Evolutionary conservation across 2,113 vertebrate species (phyloP).

Genomic region (Nycticryphes semicollaris): DNA sequence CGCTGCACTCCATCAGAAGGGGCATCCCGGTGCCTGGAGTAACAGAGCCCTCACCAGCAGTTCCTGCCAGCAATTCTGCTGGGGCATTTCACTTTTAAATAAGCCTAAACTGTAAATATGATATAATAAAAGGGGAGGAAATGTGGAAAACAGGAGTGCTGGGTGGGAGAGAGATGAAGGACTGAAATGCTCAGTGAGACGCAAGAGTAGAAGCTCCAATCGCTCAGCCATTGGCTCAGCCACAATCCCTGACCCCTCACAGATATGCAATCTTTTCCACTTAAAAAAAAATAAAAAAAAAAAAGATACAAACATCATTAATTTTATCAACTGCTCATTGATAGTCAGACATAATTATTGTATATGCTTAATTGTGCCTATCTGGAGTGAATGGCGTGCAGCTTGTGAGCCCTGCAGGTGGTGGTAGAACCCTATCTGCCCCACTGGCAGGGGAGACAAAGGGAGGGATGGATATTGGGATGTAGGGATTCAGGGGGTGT

Average conservation of each 20-base stretch:
- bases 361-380: background rate
- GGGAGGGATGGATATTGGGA: background rate
- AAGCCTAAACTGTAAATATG: background rate
- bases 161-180: background rate
- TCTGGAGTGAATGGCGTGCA: background rate
- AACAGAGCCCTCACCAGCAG: rapidly evolving
- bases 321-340: background rate
- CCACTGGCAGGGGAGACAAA: background rate
- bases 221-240: rapidly evolving
- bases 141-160: background rate
- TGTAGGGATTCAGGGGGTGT: no score
- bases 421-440: background rate
- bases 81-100: background rate
- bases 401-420: background rate
- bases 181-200: rapidly evolving
- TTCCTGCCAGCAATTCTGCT: background rate
- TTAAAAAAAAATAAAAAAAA: background rate
- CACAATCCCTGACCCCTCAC: background rate
- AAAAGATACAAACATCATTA: background rate
- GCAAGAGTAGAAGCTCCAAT: rapidly evolving
- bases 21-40: background rate
- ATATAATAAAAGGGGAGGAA: background rate
- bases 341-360: background rate
- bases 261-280: background rate
- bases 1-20: background rate